Evolutionary conservation across 1,140 invertebrate species (phyloP).

Genomic region (Diabrotica undecimpunctata): DNA sequence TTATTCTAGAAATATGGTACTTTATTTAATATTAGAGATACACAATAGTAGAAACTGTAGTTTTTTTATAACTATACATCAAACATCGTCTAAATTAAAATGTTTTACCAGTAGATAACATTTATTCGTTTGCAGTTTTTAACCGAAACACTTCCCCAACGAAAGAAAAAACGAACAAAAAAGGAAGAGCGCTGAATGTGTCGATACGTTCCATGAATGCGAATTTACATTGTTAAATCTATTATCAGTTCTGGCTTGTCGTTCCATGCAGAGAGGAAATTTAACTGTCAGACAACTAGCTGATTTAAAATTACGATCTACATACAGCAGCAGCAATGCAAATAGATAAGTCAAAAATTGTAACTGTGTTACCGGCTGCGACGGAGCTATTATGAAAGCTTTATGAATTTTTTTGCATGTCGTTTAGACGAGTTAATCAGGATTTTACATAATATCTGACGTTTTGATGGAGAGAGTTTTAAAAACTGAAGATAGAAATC

Average conservation of each 20-base stretch:
- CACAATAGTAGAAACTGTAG: too few species aligned
- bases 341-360: not conserved
- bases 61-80: too few species aligned
- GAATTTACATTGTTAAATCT: not conserved
- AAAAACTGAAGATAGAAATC: too few species aligned
- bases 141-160: conserved; percentile 1
- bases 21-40: too few species aligned
- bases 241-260: not conserved
- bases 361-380: not conserved
- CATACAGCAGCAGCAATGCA: not conserved
- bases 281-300: not conserved
- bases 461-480: too few species aligned
- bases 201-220: not conserved
- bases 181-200: not conserved
- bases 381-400: not conserved
- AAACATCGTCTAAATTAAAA: too few species aligned
- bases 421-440: too few species aligned
- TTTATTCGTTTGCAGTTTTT: too few species aligned
- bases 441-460: too few species aligned
- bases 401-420: not conserved
- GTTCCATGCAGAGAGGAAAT: not conserved
- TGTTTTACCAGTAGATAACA: too few species aligned
- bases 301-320: not conserved
- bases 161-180: not conserved
- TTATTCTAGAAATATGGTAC: too few species aligned